These are phyloP conservation scores for Coptodon rendalli DNA, from an alignment of 2,113 vertebrate genomes.

Conservation along the genomic window DNA sequence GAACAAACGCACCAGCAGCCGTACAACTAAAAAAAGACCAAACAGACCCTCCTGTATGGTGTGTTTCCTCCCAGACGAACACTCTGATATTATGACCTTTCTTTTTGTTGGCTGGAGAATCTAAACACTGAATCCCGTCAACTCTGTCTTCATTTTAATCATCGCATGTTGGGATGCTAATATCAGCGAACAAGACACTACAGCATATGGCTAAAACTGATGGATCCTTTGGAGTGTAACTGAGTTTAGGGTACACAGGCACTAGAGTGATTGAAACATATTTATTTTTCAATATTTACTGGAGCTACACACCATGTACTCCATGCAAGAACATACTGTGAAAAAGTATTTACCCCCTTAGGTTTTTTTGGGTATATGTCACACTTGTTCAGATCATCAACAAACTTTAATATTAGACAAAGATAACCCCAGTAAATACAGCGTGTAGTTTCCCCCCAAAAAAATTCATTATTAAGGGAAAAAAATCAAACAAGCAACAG, in stretches of 20 bases:
- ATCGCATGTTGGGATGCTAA: not conserved
- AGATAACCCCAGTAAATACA: not conserved
- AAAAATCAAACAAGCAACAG: not conserved
- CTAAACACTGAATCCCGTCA: not conserved
- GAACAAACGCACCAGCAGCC: slow-evolving; percentile 64
- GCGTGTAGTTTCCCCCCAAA: not conserved
- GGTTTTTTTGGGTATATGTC: not conserved
- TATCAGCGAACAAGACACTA: not conserved
- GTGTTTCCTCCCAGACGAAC: not conserved
- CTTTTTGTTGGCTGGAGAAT: not conserved
- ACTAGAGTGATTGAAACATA: not conserved
- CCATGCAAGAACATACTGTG: not conserved
- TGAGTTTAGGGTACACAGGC: not conserved
- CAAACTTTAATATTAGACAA: not conserved
- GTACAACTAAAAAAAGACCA: slow-evolving; percentile 32
- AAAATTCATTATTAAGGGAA: not conserved
- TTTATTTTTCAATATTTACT: not conserved
- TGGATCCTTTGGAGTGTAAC: not conserved
- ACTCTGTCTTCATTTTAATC: not conserved
- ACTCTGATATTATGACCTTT: not conserved
- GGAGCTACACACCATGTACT: not conserved
- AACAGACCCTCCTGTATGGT: slow-evolving; percentile 31
- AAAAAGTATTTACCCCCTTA: not conserved
- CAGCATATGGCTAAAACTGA: not conserved
- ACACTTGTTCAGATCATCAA: not conserved